These are phyloP conservation scores for Miltochrista miniata DNA, from an alignment of 2,888 invertebrate genomes.

Conservation along the genomic window DNA sequence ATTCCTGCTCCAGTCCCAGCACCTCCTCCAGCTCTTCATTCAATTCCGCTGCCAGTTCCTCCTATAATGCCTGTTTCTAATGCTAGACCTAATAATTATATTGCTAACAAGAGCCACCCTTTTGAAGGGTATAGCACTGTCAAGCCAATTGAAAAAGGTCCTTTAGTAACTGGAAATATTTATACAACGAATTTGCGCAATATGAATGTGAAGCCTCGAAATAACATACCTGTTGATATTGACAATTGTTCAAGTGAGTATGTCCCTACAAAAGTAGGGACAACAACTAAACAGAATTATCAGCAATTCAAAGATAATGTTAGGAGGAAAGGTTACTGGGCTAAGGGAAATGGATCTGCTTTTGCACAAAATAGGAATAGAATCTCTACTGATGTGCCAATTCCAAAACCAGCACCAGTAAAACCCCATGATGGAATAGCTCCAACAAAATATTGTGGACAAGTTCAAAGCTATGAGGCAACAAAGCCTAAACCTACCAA, in stretches of 20 bases:
- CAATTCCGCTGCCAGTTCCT: background rate
- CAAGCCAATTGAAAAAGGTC: slow-evolving; percentile 57
- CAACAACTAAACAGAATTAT: slow-evolving; percentile 72
- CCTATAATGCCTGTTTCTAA: background rate
- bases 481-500: slow-evolving; percentile 7
- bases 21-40: slow-evolving; percentile 1
- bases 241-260: slow-evolving; percentile 74
- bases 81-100: slow-evolving; percentile 40
- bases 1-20: slow-evolving; percentile 3
- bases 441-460: slow-evolving; percentile 5
- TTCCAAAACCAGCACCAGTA: slow-evolving; percentile 11
- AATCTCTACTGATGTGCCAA: slow-evolving; percentile 30
- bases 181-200: slow-evolving; percentile 67
- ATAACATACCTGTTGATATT: slow-evolving; percentile 44
- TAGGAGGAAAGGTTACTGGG: slow-evolving; percentile 73
- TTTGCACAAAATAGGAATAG: slow-evolving; percentile 42
- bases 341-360: slow-evolving; percentile 68
- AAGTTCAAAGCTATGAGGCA: slow-evolving; percentile 6
- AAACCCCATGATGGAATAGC: slow-evolving; percentile 13
- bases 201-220: slow-evolving; percentile 58
- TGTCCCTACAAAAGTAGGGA: slow-evolving; percentile 73
- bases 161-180: slow-evolving; percentile 70
- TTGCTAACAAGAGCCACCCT: slow-evolving; percentile 37
- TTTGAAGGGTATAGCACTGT: slow-evolving; percentile 68
- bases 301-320: slow-evolving; percentile 78